Percentiles rank a stretch among this genome's conserved stretches.
Conservation (phyloP, 2,797 vertebrate species). For the Darevskia mixta region DNA sequence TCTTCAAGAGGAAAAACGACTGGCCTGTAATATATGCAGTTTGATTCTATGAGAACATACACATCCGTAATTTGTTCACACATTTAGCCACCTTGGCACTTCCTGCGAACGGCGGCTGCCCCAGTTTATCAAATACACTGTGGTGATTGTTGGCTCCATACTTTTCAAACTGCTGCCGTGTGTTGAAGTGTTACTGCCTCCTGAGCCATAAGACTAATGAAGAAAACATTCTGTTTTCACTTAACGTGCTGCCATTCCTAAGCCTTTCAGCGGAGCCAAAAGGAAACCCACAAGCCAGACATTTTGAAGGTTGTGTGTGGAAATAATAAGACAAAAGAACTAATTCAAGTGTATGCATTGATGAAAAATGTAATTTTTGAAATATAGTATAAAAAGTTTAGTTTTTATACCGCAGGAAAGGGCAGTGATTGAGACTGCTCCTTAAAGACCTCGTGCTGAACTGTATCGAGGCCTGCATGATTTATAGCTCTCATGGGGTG, state of each 20-base stretch:
- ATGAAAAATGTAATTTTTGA: neutral
- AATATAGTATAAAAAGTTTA: neutral
- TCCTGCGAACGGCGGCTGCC: neutral
- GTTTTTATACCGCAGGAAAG: neutral
- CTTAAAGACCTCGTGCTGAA: neutral
- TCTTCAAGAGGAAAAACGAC: neutral
- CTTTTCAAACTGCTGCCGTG: neutral
- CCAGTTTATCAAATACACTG: neutral
- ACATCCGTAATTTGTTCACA: constrained; percentile 2
- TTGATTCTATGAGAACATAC: neutral
- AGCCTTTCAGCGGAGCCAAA: neutral
- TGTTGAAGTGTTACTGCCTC: neutral
- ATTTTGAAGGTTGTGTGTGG: neutral
- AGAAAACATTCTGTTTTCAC: neutral
- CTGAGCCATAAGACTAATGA: neutral
- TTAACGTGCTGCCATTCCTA: neutral
- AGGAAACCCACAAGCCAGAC: neutral
- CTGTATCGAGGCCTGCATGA: neutral
- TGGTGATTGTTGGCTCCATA: neutral
- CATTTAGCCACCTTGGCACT: neutral
- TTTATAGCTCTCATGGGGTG: too few species aligned
- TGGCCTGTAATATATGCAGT: neutral
- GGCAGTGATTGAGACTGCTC: neutral
- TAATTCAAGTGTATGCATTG: neutral
- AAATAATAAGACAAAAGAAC: constrained; percentile 9